Percentiles rank a stretch among this genome's conserved stretches.
Evolutionary conservation across 2,113 vertebrate genomes (phyloP).

Genomic region (Oceanites oceanicus): DNA sequence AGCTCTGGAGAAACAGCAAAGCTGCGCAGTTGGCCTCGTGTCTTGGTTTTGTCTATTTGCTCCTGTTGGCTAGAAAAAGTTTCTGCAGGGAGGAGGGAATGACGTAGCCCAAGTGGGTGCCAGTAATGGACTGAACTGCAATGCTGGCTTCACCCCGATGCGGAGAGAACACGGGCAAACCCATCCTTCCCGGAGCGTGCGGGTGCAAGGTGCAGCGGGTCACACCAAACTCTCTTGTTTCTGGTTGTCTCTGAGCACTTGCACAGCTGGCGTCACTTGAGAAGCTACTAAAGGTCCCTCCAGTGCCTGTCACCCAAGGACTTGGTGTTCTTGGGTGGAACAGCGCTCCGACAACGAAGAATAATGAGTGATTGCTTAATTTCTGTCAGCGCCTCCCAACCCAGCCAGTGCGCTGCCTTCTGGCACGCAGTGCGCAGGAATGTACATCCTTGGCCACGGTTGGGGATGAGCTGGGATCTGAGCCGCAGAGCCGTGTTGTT

Average conservation of each 20-base stretch:
- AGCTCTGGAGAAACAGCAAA: neutral
- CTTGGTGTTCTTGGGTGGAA: neutral
- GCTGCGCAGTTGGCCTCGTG: neutral
- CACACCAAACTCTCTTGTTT: accelerated
- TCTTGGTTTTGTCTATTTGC: neutral
- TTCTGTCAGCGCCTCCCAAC: neutral
- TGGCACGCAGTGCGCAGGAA: neutral
- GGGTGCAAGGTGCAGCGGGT: neutral
- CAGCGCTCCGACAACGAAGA: neutral
- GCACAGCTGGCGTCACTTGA: neutral
- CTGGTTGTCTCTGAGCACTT: neutral
- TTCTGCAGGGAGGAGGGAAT: neutral
- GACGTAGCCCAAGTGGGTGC: neutral
- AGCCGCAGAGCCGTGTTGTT: neutral
- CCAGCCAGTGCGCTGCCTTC: neutral
- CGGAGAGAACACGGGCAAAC: neutral
- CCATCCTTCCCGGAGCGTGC: accelerated
- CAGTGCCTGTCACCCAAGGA: neutral
- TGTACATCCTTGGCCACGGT: neutral
- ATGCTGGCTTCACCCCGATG: neutral
- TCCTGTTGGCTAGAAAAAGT: neutral
- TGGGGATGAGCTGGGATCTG: neutral
- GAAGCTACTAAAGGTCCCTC: neutral
- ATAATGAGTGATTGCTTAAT: neutral
- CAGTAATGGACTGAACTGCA: neutral